phyloP scores from a whole-genome alignment of 2,888 invertebrate species.

The Smittia aterrima region DNA sequence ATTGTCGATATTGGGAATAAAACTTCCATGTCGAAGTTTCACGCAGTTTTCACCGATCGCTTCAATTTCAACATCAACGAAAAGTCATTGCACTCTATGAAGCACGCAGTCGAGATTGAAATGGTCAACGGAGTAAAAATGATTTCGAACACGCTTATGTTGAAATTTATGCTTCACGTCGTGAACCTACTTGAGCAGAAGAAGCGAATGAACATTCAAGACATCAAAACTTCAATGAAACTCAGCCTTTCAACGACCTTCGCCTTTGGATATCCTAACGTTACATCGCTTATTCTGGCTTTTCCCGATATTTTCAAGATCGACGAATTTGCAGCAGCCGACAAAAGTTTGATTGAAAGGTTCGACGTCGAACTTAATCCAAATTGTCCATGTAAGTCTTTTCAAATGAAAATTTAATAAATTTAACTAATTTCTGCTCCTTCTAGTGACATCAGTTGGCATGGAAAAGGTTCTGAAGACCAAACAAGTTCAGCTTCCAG shows the following conservation, averaged over 20 bases:
- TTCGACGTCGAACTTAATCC: slow-evolving; percentile 48
- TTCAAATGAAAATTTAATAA: neutral
- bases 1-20: slow-evolving; percentile 45
- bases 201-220: slow-evolving; percentile 48
- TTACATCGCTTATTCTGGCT: slow-evolving; percentile 49
- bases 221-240: slow-evolving; percentile 49
- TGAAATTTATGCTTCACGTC: slow-evolving; percentile 50
- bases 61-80: slow-evolving; percentile 48
- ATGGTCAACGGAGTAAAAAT: slow-evolving; percentile 46
- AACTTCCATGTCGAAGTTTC: slow-evolving; percentile 47
- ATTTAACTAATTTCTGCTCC: neutral
- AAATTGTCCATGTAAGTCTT: slow-evolving; percentile 49
- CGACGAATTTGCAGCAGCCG: neutral
- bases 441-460: neutral
- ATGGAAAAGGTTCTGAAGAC: neutral
- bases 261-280: slow-evolving; percentile 50
- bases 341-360: slow-evolving; percentile 47
- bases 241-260: slow-evolving; percentile 49
- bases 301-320: slow-evolving; percentile 51
- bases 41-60: slow-evolving; percentile 48
- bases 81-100: slow-evolving; percentile 50
- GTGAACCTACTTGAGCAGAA: slow-evolving; percentile 49
- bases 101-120: slow-evolving; percentile 51
- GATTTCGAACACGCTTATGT: slow-evolving; percentile 49
- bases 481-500: slow-evolving; percentile 27